These are phyloP conservation scores for Philereme transversata DNA, from an alignment of 2,888 invertebrate species.

Conservation along the genomic window DNA sequence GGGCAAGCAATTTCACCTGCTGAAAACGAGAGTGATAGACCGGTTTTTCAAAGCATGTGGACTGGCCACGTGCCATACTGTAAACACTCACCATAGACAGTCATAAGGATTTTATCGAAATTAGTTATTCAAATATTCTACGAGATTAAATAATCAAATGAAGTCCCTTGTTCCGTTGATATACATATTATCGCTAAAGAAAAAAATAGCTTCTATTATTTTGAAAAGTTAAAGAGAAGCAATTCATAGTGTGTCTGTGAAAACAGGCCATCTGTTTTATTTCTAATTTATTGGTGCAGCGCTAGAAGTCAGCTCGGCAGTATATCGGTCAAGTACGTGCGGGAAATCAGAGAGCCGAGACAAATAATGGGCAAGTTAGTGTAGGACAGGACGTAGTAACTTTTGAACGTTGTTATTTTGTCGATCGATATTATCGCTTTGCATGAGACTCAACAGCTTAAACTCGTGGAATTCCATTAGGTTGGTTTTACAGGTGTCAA, in stretches of 20 bases:
- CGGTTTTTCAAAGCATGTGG: no score
- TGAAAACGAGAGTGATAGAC: no score
- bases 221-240: slow-evolving; percentile 17
- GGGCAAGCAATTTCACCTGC: no score
- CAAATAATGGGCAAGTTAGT: slow-evolving; percentile 9
- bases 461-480: no score
- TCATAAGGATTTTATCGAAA: no score
- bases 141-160: background rate
- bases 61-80: no score
- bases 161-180: background rate
- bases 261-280: slow-evolving; percentile 31
- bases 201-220: slow-evolving; percentile 16
- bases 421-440: no score
- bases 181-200: background rate
- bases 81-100: no score
- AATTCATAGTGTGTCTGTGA: slow-evolving; percentile 19
- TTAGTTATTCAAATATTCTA: no score
- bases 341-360: slow-evolving; percentile 14
- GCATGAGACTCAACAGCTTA: no score
- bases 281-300: slow-evolving; percentile 33
- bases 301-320: slow-evolving; percentile 16
- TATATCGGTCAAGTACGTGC: slow-evolving; percentile 39
- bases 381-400: slow-evolving; percentile 4
- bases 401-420: background rate
- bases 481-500: no score